Percentiles rank a stretch among this genome's conserved stretches.
phyloP scores from a whole-genome alignment of 2,888 invertebrate genomes.

The Leucania comma region DNA sequence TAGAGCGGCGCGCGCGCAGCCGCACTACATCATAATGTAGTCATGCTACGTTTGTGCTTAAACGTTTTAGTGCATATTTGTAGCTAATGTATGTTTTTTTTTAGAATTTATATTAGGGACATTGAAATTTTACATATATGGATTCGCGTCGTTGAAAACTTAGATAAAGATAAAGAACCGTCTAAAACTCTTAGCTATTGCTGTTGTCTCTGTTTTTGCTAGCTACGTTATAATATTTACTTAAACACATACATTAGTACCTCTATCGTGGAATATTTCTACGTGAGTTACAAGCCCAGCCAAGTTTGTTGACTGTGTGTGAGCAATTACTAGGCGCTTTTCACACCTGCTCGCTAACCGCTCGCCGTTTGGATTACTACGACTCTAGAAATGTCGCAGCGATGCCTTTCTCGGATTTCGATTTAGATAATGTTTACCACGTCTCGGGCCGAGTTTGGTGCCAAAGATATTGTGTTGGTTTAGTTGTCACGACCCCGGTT shows the following conservation, averaged over 20 bases:
- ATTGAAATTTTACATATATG: background rate
- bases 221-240: background rate
- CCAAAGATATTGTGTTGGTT: slow-evolving; percentile 63
- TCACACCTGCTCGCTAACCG: slow-evolving; percentile 86
- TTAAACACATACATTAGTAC: background rate
- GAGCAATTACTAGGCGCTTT: slow-evolving; percentile 85
- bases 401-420: slow-evolving; percentile 72
- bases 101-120: background rate
- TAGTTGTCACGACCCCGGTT: slow-evolving; percentile 69
- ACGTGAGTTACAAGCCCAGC: slow-evolving; percentile 31
- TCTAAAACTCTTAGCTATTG: background rate
- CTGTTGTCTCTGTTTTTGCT: too few species aligned
- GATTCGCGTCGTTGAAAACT: background rate
- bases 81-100: slow-evolving; percentile 18
- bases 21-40: slow-evolving; percentile 48
- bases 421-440: slow-evolving; percentile 65
- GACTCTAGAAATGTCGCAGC: slow-evolving; percentile 81
- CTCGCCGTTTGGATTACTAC: slow-evolving; percentile 75
- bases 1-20: slow-evolving; percentile 72
- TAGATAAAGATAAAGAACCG: background rate
- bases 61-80: slow-evolving; percentile 47
- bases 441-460: slow-evolving; percentile 63
- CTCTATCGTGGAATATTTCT: slow-evolving; percentile 40
- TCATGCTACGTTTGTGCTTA: slow-evolving; percentile 64
- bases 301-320: slow-evolving; percentile 74